Evolutionary conservation across 2,113 vertebrate genomes (phyloP).

Genomic region (Coregonus clupeaformis): DNA sequence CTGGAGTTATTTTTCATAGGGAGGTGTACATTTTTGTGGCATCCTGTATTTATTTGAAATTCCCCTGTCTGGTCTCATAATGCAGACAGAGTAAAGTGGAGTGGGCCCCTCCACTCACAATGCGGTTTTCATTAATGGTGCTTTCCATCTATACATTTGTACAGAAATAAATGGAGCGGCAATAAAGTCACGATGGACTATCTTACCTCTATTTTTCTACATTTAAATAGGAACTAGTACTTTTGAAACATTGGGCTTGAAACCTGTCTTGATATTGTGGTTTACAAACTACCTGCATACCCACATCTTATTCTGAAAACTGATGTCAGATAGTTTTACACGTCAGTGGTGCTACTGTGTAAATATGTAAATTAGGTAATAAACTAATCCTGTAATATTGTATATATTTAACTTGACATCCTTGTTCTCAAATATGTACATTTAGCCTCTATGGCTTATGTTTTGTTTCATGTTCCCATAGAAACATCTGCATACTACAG

Average conservation of each 20-base stretch:
- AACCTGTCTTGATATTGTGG: conserved; percentile 32
- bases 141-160: conserved; percentile 47
- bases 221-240: conserved; percentile 34
- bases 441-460: too few relatives aligned
- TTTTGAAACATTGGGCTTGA: conserved; percentile 23
- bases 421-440: too few relatives aligned
- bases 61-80: conserved; percentile 68
- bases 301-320: background rate
- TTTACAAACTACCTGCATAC: conserved; percentile 7
- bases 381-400: background rate
- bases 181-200: conserved; percentile 56
- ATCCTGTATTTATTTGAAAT: conserved; percentile 75
- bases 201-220: conserved; percentile 59
- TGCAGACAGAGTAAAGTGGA: conserved; percentile 64
- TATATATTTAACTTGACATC: background rate
- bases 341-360: too few relatives aligned
- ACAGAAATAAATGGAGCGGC: conserved; percentile 56
- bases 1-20: conserved; percentile 29
- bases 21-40: conserved; percentile 74
- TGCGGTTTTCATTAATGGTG: conserved; percentile 57
- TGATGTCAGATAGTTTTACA: background rate
- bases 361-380: too few relatives aligned
- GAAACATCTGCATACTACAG: background rate
- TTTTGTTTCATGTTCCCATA: background rate
- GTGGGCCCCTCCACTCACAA: conserved; percentile 64